Percentiles rank a stretch among this genome's conserved stretches.
Evolutionary conservation across 2,113 vertebrate genomes (phyloP).

Genomic region (Pampusana beccarii): DNA sequence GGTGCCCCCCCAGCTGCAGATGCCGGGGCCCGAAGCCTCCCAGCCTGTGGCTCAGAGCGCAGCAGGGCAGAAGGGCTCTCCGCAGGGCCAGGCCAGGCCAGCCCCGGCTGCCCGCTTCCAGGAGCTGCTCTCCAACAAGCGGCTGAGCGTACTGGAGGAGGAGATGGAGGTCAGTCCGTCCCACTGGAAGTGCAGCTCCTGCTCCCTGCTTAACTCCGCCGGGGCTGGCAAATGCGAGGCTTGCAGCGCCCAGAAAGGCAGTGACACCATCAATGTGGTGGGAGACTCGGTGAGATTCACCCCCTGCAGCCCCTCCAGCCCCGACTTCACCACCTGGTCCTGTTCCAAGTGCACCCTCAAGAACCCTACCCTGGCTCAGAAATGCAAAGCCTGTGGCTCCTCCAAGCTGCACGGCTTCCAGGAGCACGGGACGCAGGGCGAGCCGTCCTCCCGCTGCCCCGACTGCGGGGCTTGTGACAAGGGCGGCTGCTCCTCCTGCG

Average conservation of each 20-base stretch:
- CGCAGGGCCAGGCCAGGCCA: slow-evolving; percentile 66
- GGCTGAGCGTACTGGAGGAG: slow-evolving; percentile 89
- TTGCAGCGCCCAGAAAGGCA: slow-evolving; percentile 72
- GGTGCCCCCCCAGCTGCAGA: slow-evolving; percentile 86
- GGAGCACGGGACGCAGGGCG: slow-evolving; percentile 70
- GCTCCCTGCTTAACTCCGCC: slow-evolving; percentile 70
- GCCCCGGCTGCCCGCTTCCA: slow-evolving; percentile 61
- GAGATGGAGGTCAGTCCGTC: slow-evolving; percentile 75
- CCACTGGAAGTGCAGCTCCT: slow-evolving; percentile 85
- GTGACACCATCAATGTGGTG: slow-evolving; percentile 87
- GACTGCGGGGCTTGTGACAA: slow-evolving; percentile 73
- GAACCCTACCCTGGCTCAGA: slow-evolving; percentile 84
- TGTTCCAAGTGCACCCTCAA: slow-evolving; percentile 94
- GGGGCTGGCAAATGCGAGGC: slow-evolving; percentile 76
- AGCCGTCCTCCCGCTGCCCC: slow-evolving; percentile 65
- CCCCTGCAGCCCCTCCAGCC: slow-evolving; percentile 91
- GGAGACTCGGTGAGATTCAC: slow-evolving; percentile 92
- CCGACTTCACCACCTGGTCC: slow-evolving; percentile 94
- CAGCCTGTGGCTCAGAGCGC: slow-evolving; percentile 45
- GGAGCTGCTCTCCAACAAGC: slow-evolving; percentile 83
- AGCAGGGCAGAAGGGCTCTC: slow-evolving; percentile 73
- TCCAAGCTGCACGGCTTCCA: slow-evolving; percentile 97
- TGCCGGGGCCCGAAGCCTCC: slow-evolving; percentile 75
- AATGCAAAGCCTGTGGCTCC: slow-evolving; percentile 89
- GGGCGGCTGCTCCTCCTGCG: slow-evolving; percentile 57